Base-by-base conservation (phyloP, 2,888 invertebrate genomes). In the Cheiracanthium punctorium region DNA sequence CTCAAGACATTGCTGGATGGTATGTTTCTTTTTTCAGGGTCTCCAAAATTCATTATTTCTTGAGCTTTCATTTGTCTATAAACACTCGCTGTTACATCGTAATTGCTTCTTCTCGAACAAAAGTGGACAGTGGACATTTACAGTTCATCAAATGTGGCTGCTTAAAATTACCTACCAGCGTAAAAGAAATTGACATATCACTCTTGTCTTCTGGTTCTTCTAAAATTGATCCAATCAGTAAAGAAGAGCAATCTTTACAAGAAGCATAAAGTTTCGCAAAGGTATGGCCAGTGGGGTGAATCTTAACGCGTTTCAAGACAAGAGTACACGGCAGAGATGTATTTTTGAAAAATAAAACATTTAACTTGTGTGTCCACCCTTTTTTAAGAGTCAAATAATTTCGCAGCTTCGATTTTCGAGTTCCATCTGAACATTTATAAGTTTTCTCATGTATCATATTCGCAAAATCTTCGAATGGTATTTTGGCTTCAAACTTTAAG, bases 21-120 rank as follows among this genome's bases (percentile, higher is more conserved):
- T 1, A 58, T 58, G n/a, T 20, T 58, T n/a, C 1, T 8, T 8
- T 1, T 14, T 20, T 58, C 58, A 7, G 37, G 37, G n/a, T 58
- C 58, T n/a, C 28, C 58, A 58, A 58, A 58, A n/a, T 58, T 2
- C 58, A 58, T 7, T 1, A 24, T 20, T 52, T 20, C 28, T 10
- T 58, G 58, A 58, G 58, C 58, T n/a, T 58, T 58, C n/a, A 58
- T 24, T 58, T 24, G 2, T 58, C 58, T 58, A 20, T 58, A 58
- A 1, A 20, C 58, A 58, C 58, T 58, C 20, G 20, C n/a, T 5
- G 58, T 1, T 1, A 58, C 28, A n/a, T 58, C 0, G 12, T 10
- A 10, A 58, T 20, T n/a, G 28, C 58, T 58, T n/a, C 58, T 58
- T 58, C 58, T 58, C 58, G 0, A n/a, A 20, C 4, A n/a, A 20